phyloP scores from a whole-genome alignment of 2,888 invertebrate genomes.

The Ochlodes sylvanus region DNA sequence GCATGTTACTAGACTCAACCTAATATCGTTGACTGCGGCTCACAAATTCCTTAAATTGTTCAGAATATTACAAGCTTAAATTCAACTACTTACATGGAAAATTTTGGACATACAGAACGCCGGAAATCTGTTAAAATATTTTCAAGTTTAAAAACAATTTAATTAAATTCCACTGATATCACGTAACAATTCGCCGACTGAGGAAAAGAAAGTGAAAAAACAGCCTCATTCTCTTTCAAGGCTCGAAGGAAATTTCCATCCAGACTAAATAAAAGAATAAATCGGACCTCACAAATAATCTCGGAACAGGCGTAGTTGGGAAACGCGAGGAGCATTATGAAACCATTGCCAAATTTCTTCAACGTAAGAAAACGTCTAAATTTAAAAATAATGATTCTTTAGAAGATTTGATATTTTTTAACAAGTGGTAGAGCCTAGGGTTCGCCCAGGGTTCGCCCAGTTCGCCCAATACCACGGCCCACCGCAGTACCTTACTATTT shows the following conservation, averaged over 20 bases:
- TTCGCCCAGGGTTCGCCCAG: too few relatives aligned
- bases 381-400: not conserved
- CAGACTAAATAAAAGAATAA: constrained; percentile 24
- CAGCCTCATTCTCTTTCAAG: constrained; percentile 25
- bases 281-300: constrained; percentile 28
- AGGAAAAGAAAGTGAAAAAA: constrained; percentile 3
- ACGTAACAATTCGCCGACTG: not conserved
- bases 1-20: too few relatives aligned
- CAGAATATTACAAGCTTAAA: too few relatives aligned
- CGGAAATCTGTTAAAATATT: not conserved
- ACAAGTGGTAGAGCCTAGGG: too few relatives aligned
- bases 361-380: not conserved
- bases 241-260: constrained; percentile 27
- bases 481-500: too few relatives aligned
- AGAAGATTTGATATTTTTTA: too few relatives aligned
- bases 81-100: not conserved
- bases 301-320: not conserved
- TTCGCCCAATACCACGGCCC: too few relatives aligned
- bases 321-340: constrained; percentile 5
- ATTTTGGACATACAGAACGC: not conserved
- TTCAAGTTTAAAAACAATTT: constrained; percentile 18
- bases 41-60: too few relatives aligned
- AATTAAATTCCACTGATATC: constrained; percentile 32
- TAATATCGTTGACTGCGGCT: too few relatives aligned
- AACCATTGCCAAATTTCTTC: constrained; percentile 20